These are phyloP conservation scores for Protodeltote pygarga DNA, from an alignment of 2,888 invertebrate species.

Conservation along the genomic window DNA sequence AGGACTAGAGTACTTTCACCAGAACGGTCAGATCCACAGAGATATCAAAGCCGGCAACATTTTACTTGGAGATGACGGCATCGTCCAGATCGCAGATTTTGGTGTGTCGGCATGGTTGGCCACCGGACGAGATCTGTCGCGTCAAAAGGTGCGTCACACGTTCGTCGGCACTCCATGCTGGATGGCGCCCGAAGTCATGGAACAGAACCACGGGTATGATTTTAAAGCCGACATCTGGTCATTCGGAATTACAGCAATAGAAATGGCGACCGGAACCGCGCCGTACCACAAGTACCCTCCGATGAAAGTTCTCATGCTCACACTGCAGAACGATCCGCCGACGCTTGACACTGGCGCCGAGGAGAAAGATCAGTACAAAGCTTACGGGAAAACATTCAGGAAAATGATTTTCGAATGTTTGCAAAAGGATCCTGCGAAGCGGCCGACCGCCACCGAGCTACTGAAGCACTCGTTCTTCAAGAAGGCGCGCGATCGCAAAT, in stretches of 20 bases:
- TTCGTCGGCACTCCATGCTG: conserved; percentile 99
- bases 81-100: conserved; percentile 99
- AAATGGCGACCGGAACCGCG: conserved; percentile 99
- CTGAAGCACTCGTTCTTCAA: conserved; percentile 99
- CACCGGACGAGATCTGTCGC: conserved; percentile 97
- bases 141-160: conserved; percentile 98
- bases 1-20: conserved; percentile 99
- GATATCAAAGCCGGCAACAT: conserved; percentile 90
- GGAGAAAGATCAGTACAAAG: conserved; percentile 99
- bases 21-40: conserved; percentile 98
- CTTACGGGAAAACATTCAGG: conserved; percentile 98
- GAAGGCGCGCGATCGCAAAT: conserved; percentile 98
- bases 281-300: conserved; percentile 99
- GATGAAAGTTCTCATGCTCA: conserved; percentile 99
- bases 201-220: conserved; percentile 99
- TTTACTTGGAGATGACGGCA: conserved; percentile 98
- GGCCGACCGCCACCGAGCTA: conserved; percentile 98
- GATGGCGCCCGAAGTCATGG: conserved; percentile 99
- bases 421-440: conserved; percentile 97
- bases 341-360: conserved; percentile 98
- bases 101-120: conserved; percentile 99
- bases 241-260: conserved; percentile 99
- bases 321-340: conserved; percentile 99
- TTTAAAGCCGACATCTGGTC: conserved; percentile 96
- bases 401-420: conserved; percentile 99